phyloP scores from a whole-genome alignment of 92 coral and sea anemone genomes.

The Epizoanthus fatuus region DNA sequence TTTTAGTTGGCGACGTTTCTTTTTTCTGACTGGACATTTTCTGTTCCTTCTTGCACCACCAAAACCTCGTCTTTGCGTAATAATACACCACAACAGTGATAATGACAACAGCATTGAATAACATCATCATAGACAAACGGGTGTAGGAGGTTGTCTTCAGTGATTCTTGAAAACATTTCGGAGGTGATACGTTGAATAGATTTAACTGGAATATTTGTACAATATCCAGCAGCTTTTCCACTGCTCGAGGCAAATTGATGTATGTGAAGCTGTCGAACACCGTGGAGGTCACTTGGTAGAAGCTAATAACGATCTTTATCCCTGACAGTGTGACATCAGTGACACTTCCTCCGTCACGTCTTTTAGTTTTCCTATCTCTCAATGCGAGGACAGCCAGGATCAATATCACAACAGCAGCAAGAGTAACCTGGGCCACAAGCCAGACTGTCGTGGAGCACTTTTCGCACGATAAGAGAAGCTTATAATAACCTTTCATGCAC shows the following conservation, averaged over 20 bases:
- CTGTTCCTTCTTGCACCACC: too few relatives aligned
- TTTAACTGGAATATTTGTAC: conserved; percentile 65
- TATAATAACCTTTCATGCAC: too few relatives aligned
- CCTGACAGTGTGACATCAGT: conserved; percentile 63
- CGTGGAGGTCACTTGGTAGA: not conserved
- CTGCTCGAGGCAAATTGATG: conserved; percentile 63
- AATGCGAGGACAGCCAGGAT: conserved; percentile 31
- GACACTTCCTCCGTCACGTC: conserved; percentile 25
- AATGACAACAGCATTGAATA: conserved; percentile 28
- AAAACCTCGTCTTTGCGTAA: conserved; percentile 26
- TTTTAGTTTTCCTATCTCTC: conserved; percentile 29
- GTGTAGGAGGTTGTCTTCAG: conserved; percentile 49
- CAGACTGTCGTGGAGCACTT: too few relatives aligned
- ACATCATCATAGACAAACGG: conserved; percentile 45
- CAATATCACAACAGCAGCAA: conserved; percentile 1
- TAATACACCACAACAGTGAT: conserved; percentile 18
- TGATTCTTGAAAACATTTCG: conserved; percentile 54
- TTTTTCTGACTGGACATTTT: too few relatives aligned
- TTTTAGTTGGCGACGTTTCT: not conserved
- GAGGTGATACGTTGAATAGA: conserved; percentile 60
- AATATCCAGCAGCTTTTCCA: conserved; percentile 52
- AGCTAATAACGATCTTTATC: conserved; percentile 63
- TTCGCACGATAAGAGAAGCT: too few relatives aligned
- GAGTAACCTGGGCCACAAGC: not conserved
- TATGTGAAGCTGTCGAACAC: conserved; percentile 71